Base-by-base conservation (phyloP, 1,140 invertebrate genomes). In the Delia radicum region DNA sequence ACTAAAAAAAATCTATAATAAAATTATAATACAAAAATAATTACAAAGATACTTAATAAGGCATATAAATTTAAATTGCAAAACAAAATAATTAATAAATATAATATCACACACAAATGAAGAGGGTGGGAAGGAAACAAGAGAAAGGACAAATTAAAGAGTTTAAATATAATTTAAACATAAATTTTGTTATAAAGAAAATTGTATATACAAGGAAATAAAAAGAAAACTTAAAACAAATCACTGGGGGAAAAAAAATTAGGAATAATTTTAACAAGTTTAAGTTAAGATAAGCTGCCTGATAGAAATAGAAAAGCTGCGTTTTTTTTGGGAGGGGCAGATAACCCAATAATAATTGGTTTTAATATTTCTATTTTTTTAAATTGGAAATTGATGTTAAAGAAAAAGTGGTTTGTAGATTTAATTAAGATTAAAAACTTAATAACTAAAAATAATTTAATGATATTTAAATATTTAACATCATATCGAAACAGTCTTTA, bases 401-500 rank as follows among this genome's bases (percentile, higher is more conserved):
- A 33, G 12, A 33, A 33, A n/a, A n/a, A n/a, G n/a, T n/a, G n/a
- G n/a, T n/a, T n/a, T n/a, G n/a, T n/a, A n/a, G n/a, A n/a, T n/a
- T n/a, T n/a, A n/a, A n/a, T n/a, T n/a, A n/a, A n/a, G n/a, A n/a
- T n/a, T n/a, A n/a, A n/a, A n/a, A 42, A 42, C 37, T 42, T 42
- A 42, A 42, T n/a, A 42, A 10, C 37, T 42, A 42, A 42, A 33
- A 42, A 42, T 42, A 42, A 42, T 42, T 42, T 42, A 42, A 26
- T 28, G 15, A 67, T n/a, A 28, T 27, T 33, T 18, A 26, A 21
- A 10, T 37, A 3, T 71, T 24, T 31, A 12, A 33, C 28, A 29
- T 24, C 29, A 21, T 37, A 13, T 37, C 24, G 67, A 18, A 33
- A 37, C 21, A 81, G 81, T 81, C 80, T 81, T 80, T 77, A 79